Conservation (phyloP, 2,113 vertebrate genomes). For the Galeopterus variegatus region DNA sequence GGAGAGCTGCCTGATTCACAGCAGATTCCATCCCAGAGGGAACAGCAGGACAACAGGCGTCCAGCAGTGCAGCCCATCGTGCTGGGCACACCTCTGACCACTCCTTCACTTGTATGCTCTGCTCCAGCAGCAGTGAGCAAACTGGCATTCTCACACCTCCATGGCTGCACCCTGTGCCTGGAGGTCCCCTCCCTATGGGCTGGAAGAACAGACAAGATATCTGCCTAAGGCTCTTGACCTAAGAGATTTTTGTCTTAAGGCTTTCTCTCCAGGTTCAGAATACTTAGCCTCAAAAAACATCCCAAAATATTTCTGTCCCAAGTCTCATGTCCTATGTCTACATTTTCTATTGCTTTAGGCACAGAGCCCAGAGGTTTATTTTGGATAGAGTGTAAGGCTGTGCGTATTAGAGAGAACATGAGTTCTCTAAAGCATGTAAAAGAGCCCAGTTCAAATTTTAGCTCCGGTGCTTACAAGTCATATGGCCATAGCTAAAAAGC, state of each 20-base stretch:
- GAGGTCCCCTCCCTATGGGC: background rate
- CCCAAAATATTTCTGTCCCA: constrained; percentile 53
- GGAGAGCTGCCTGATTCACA: background rate
- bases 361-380: constrained; percentile 69
- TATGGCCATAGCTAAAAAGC: background rate
- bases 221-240: background rate
- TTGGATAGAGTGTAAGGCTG: background rate
- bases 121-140: fast-evolving
- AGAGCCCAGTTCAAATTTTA: background rate
- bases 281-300: constrained; percentile 43
- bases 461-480: background rate
- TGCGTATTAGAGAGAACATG: background rate
- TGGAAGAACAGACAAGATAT: background rate
- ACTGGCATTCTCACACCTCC: background rate
- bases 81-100: fast-evolving
- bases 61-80: fast-evolving
- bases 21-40: background rate
- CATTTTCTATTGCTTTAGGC: constrained; percentile 65
- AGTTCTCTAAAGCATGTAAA: background rate
- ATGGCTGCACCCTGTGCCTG: background rate
- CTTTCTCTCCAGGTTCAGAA: background rate
- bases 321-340: constrained; percentile 63
- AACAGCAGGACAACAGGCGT: fast-evolving
- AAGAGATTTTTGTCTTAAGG: constrained; percentile 18
- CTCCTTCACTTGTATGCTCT: fast-evolving